Percentiles rank a stretch among this genome's conserved stretches.
Conservation (phyloP, 1,140 invertebrate genomes). For the Anoplophora glabripennis region DNA sequence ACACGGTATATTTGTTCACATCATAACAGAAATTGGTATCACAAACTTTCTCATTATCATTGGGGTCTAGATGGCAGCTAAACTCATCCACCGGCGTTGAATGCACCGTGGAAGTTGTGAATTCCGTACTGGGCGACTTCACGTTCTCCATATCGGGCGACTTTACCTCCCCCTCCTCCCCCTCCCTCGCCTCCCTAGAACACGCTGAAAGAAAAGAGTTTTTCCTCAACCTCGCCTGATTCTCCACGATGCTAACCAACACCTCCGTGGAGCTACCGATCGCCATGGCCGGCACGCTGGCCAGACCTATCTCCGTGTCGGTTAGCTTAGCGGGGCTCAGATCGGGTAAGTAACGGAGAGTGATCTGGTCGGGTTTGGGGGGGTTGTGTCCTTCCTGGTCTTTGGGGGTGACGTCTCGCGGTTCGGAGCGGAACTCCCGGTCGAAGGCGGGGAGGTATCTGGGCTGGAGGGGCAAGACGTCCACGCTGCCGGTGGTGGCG, state of each 20-base stretch:
- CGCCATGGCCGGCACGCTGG: constrained; percentile 39
- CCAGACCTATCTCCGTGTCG: constrained; percentile 29
- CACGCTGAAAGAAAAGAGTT: constrained; percentile 33
- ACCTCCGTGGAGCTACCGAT: constrained; percentile 43
- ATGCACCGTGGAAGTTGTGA: constrained; percentile 32
- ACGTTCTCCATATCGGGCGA: constrained; percentile 30
- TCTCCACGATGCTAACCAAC: constrained; percentile 42
- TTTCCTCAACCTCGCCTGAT: constrained; percentile 35
- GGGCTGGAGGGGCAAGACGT: constrained; percentile 64
- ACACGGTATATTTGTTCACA: constrained; percentile 7
- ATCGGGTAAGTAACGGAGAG: constrained; percentile 16
- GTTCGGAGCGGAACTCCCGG: constrained; percentile 38
- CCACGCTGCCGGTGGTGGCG: constrained; percentile 62
- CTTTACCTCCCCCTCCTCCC: constrained; percentile 7
- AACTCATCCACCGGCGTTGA: constrained; percentile 12
- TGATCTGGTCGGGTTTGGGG: not conserved
- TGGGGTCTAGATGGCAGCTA: not conserved
- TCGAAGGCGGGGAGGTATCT: constrained; percentile 54
- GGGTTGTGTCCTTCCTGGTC: constrained; percentile 12
- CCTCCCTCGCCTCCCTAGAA: not conserved
- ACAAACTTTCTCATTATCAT: constrained; percentile 5
- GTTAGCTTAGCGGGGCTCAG: constrained; percentile 21
- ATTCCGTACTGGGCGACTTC: constrained; percentile 40
- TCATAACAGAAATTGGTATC: not conserved
- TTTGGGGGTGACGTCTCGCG: constrained; percentile 28